Base-by-base conservation (phyloP, 2,797 vertebrate species). In the Propithecus perrieri region DNA sequence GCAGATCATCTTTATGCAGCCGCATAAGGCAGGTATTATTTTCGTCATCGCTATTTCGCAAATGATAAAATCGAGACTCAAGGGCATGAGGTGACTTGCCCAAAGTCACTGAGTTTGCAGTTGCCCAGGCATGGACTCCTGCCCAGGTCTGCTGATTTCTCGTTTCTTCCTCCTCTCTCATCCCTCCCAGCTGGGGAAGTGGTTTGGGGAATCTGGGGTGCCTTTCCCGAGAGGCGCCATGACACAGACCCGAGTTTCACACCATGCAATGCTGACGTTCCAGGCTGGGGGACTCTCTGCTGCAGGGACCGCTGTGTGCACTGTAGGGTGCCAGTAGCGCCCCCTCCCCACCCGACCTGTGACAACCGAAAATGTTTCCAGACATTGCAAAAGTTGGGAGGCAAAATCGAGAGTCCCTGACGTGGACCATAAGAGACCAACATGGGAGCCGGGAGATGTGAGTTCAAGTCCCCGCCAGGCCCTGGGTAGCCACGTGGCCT, bases 181-280 rank as follows among this genome's bases (percentile, higher is more conserved):
- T n/a, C 28, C 81, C 55, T 72, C 9, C 5, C 38, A 0, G 2
- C 50, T 33, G 28, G 63, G 84, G n/a, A 38, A 0, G 0, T 38
- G 22, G 46, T 7, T 7, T 1, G 57, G 10, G 10, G 61, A 46
- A 48, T 8, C 5, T 15, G 13, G 6, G 1, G 4, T 15, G 22
- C 26, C 65, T 59, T 76, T 55, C 24, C 53, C 4, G 7, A 38
- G 28, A 59, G 59, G n/a, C 7, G 0, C 1, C 2, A 0, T 0
- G 5, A 20, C 12, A 3, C 9, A n/a, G 20, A 13, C 2, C 38
- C 0, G 5, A 35, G 75, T 18, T 38, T 67, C 53, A 33, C 10
- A 7, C 7, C 35, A 1, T 0, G n/a, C 4, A 5, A 4, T n/a
- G 0, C 12, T 11, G 65, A 55, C 41, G 0, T 4, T 14, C 12